A percentile compares a stretch with the other conserved stretches of the same genome.
These are phyloP conservation scores for Sycophaga agraensis DNA, from an alignment of 1,140 invertebrate genomes.

Conservation along the genomic window DNA sequence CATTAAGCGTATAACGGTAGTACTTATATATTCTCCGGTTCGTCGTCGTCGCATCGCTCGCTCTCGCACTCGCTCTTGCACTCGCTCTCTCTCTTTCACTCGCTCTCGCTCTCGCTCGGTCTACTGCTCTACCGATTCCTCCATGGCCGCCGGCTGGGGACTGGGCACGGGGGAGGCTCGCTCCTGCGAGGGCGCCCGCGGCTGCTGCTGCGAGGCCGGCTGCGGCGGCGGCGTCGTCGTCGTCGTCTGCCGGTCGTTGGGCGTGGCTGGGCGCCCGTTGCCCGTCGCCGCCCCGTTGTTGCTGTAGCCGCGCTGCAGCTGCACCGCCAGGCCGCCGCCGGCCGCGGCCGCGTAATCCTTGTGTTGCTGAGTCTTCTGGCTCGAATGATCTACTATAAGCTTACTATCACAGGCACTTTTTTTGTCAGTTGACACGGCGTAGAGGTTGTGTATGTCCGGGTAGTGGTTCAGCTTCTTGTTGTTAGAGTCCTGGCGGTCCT, in stretches of 20 bases:
- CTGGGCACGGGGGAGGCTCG: conserved; percentile 39
- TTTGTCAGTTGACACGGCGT: conserved; percentile 58
- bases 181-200: conserved; percentile 1
- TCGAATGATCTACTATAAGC: conserved; percentile 60
- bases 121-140: conserved; percentile 56
- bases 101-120: conserved; percentile 21
- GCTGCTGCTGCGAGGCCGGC: conserved; percentile 1
- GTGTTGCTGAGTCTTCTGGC: conserved; percentile 55
- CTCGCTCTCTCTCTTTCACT: conserved; percentile 3
- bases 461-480: conserved; percentile 49
- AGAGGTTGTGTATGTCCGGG: conserved; percentile 54
- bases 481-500: conserved; percentile 32
- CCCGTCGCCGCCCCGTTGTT: conserved; percentile 32
- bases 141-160: conserved; percentile 41
- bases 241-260: conserved; percentile 17
- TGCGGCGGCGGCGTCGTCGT: conserved; percentile 13
- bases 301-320: conserved; percentile 50
- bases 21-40: conserved; percentile 19
- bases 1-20: conserved; percentile 29
- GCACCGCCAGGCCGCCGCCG: conserved; percentile 50
- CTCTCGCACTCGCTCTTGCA: not conserved
- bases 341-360: conserved; percentile 37
- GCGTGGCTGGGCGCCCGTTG: conserved; percentile 21
- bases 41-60: not conserved
- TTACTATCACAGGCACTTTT: conserved; percentile 62